Percentiles rank a stretch among this genome's conserved stretches.
Conservation (phyloP, 1,140 invertebrate species). For the Hyposmocoma kahamanoa region DNA sequence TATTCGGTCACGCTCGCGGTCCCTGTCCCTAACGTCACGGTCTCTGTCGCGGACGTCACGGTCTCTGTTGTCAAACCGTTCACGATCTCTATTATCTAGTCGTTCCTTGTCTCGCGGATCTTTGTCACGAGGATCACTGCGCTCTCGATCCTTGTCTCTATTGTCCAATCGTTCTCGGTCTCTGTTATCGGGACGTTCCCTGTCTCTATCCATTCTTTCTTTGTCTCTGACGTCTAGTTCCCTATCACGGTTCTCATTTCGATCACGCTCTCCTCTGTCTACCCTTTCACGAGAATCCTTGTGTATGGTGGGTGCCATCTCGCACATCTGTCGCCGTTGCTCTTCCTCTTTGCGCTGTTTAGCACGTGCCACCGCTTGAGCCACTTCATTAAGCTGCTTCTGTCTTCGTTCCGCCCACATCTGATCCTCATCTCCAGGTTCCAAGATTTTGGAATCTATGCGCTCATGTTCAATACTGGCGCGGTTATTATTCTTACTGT, state of each 20-base stretch:
- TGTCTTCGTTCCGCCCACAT: conserved; percentile 79
- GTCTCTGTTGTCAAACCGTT: conserved; percentile 39
- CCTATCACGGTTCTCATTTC: conserved; percentile 56
- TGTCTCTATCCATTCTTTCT: conserved; percentile 27
- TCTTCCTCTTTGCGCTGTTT: conserved; percentile 87
- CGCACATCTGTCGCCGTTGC: conserved; percentile 78
- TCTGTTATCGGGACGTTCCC: conserved; percentile 29
- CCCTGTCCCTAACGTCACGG: conserved; percentile 35
- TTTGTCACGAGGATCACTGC: conserved; percentile 36
- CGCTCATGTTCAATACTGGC: conserved; percentile 50
- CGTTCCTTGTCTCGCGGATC: conserved; percentile 55
- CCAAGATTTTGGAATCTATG: conserved; percentile 51
- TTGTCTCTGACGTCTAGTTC: conserved; percentile 47
- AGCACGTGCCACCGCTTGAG: conserved; percentile 82
- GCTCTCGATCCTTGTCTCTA: conserved; percentile 45
- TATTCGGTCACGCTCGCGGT: conserved; percentile 46
- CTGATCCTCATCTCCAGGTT: conserved; percentile 81
- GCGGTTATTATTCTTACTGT: conserved; percentile 49
- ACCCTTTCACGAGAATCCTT: conserved; percentile 34
- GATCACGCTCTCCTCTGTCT: conserved; percentile 49
- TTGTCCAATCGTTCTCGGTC: conserved; percentile 40
- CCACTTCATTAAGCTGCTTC: conserved; percentile 80
- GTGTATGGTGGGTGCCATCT: conserved; percentile 19
- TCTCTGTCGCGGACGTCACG: conserved; percentile 43
- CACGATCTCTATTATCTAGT: conserved; percentile 31